phyloP scores from a whole-genome alignment of 1,140 invertebrate species.

The Drosophila seguyi region DNA sequence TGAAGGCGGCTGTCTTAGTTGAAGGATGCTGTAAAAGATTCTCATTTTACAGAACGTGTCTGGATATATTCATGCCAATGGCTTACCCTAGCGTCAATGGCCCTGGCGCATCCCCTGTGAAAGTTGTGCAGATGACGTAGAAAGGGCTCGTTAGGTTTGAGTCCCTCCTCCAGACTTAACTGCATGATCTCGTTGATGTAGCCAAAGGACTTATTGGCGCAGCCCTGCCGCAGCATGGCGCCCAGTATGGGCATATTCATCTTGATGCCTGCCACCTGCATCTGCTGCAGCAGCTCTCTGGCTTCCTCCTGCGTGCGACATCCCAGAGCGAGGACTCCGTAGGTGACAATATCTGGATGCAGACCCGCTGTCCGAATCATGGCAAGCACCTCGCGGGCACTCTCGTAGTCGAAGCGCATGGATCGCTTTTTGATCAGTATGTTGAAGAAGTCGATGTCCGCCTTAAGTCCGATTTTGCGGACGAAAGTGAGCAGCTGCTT shows the following conservation, averaged over 20 bases:
- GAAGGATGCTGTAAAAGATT: conserved; percentile 57
- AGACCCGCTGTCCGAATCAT: conserved; percentile 88
- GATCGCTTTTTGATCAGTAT: conserved; percentile 93
- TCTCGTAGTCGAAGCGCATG: conserved; percentile 88
- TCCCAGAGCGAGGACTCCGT: conserved; percentile 92
- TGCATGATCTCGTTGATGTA: conserved; percentile 90
- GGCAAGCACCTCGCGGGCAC: conserved; percentile 88
- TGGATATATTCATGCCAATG: background rate
- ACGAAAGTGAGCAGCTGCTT: conserved; percentile 88
- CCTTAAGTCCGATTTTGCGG: conserved; percentile 86
- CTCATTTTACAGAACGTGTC: background rate
- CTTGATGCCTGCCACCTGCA: conserved; percentile 88
- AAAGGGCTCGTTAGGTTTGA: conserved; percentile 87
- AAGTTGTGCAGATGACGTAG: conserved; percentile 87
- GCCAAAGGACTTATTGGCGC: conserved; percentile 86
- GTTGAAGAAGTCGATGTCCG: conserved; percentile 94
- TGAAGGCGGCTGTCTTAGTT: conserved; percentile 70
- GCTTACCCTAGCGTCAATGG: conserved; percentile 86
- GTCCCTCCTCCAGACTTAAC: conserved; percentile 87
- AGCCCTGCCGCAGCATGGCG: conserved; percentile 89
- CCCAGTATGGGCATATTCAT: conserved; percentile 91
- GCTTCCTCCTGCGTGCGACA: conserved; percentile 89
- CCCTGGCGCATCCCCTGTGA: conserved; percentile 84
- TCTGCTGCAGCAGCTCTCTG: conserved; percentile 88
- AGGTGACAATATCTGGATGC: conserved; percentile 92